Conservation (phyloP, 2,797 vertebrate genomes). For the Pteropus rufus region DNA sequence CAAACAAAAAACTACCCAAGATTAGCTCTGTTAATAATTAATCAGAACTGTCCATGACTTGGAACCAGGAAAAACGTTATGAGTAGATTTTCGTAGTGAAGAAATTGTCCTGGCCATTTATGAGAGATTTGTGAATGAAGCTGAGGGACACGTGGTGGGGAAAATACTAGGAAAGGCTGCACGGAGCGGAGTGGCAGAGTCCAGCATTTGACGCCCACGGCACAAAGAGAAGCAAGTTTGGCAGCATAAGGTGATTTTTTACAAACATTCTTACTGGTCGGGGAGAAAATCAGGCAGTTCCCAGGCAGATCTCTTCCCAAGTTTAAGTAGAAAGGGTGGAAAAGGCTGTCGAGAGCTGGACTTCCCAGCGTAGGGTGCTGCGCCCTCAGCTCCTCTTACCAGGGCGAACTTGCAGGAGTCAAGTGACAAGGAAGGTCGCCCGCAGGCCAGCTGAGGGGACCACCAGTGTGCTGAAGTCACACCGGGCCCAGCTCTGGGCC, state of each 20-base stretch:
- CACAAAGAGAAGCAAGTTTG: neutral
- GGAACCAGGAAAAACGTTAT: neutral
- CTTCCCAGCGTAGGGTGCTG: neutral
- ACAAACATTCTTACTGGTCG: neutral
- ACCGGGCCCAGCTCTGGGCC: neutral
- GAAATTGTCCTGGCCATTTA: neutral
- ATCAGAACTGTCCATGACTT: neutral
- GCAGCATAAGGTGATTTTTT: neutral
- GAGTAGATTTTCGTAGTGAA: neutral
- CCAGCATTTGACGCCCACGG: neutral
- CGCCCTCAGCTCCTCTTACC: neutral
- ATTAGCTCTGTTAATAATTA: neutral
- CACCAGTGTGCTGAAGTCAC: neutral
- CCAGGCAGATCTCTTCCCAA: neutral
- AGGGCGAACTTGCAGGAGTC: neutral
- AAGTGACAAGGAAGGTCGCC: neutral
- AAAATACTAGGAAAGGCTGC: neutral
- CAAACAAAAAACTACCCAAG: neutral
- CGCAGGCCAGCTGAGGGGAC: neutral
- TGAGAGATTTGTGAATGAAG: neutral
- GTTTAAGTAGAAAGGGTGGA: neutral
- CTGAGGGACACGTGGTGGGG: neutral
- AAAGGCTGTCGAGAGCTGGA: neutral
- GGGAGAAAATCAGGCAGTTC: neutral
- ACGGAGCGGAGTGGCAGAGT: neutral